Conservation (phyloP, 2,797 vertebrate species). For the Bucorvus abyssinicus region DNA sequence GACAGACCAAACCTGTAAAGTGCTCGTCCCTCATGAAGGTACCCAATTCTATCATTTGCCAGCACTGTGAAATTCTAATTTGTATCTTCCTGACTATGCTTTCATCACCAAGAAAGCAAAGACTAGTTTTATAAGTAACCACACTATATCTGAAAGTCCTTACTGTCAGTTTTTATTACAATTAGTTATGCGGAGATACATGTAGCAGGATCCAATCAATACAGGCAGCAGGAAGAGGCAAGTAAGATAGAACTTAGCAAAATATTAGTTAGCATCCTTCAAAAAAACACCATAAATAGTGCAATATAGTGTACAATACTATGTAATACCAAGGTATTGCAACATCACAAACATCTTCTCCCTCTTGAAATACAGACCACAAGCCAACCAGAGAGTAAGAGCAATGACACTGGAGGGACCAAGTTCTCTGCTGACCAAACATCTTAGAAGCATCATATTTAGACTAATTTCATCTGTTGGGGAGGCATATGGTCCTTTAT, state of each 20-base stretch:
- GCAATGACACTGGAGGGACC: not conserved
- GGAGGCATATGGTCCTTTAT: not conserved
- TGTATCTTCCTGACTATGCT: not conserved
- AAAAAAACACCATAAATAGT: not conserved
- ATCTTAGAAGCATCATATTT: not conserved
- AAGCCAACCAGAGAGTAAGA: not conserved
- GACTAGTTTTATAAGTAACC: not conserved
- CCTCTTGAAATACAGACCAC: not conserved
- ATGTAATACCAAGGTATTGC: accelerated
- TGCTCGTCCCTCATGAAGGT: not conserved
- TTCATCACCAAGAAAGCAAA: not conserved
- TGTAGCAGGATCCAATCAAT: not conserved
- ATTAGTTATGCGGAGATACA: not conserved
- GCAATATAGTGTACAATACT: not conserved
- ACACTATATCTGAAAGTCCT: not conserved
- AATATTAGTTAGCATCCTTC: not conserved
- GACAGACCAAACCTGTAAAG: not conserved
- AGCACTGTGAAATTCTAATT: not conserved
- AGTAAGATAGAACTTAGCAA: not conserved
- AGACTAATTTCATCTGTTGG: not conserved
- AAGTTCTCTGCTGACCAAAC: not conserved
- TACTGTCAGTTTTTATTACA: not conserved
- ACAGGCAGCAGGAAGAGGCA: not conserved
- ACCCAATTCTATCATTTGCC: not conserved
- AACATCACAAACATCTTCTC: not conserved